Conservation (phyloP, 2,888 invertebrate species). For the Limenitis camilla region DNA sequence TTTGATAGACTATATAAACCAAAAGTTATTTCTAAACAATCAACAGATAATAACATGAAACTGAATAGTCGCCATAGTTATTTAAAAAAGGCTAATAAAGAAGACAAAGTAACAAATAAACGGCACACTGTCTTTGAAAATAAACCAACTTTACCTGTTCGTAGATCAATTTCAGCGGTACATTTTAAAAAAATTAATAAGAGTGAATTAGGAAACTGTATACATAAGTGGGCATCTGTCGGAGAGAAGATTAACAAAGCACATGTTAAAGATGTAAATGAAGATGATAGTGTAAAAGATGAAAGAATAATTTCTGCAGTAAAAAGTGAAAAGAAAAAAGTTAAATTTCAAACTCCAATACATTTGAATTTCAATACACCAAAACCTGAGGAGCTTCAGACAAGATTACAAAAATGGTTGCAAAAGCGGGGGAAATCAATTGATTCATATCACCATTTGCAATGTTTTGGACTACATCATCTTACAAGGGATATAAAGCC, state of each 20-base stretch:
- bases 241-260: constrained; percentile 52
- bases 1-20: constrained; percentile 62
- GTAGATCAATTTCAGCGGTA: constrained; percentile 66
- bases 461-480: constrained; percentile 67
- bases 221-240: constrained; percentile 60
- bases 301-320: constrained; percentile 52
- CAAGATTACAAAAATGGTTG: constrained; percentile 67
- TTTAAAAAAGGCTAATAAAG: constrained; percentile 42
- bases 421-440: constrained; percentile 65
- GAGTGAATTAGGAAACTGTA: constrained; percentile 48
- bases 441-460: constrained; percentile 66
- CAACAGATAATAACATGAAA: constrained; percentile 34
- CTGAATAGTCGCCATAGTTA: constrained; percentile 43
- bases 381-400: constrained; percentile 52
- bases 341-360: constrained; percentile 55
- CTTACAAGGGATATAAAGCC: constrained; percentile 32
- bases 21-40: constrained; percentile 34
- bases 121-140: constrained; percentile 42
- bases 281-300: constrained; percentile 41
- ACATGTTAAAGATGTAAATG: constrained; percentile 43
- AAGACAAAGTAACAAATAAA: constrained; percentile 39
- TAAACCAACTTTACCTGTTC: constrained; percentile 30
- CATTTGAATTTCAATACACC: constrained; percentile 51
- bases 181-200: constrained; percentile 59
- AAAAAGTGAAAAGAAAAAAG: constrained; percentile 60